Conservation (phyloP, 2,888 invertebrate genomes). For the Diplazon laetatorius region DNA sequence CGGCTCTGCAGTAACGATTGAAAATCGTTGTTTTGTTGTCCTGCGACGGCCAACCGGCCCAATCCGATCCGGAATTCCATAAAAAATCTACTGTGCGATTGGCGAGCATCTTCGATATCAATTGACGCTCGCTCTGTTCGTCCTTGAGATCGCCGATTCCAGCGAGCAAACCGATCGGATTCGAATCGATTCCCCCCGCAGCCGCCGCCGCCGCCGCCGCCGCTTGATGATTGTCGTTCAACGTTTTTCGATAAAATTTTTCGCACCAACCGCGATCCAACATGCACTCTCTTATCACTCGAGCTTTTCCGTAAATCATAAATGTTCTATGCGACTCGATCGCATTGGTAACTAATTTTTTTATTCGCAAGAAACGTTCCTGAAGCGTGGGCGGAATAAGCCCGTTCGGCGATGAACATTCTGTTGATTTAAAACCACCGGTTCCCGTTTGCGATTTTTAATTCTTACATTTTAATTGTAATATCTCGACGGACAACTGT, state of each 20-base stretch:
- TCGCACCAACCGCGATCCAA: constrained; percentile 80
- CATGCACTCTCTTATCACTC: constrained; percentile 78
- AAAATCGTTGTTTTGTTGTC: constrained; percentile 88
- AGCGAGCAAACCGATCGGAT: constrained; percentile 74
- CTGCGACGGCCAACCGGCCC: constrained; percentile 87
- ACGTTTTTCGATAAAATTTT: constrained; percentile 75
- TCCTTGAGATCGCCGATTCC: constrained; percentile 78
- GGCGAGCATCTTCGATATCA: constrained; percentile 89
- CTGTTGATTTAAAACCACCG: neutral
- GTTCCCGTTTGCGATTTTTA: too few relatives aligned
- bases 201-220: too few relatives aligned
- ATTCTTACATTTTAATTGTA: too few relatives aligned
- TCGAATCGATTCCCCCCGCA: constrained; percentile 77
- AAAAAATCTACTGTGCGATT: constrained; percentile 93
- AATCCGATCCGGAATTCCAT: constrained; percentile 94
- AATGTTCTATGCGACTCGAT: constrained; percentile 77
- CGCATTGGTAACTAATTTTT: constrained; percentile 77
- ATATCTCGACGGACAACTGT: too few relatives aligned
- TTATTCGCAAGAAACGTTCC: constrained; percentile 76
- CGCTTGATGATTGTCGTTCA: constrained; percentile 50
- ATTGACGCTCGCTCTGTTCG: constrained; percentile 74
- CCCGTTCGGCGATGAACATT: constrained; percentile 25
- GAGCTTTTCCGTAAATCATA: constrained; percentile 79
- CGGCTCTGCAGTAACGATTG: constrained; percentile 92
- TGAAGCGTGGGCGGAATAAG: constrained; percentile 71